These are phyloP conservation scores for Beaufortia kweichowensis DNA, from an alignment of 2,113 vertebrate species.

Conservation along the genomic window DNA sequence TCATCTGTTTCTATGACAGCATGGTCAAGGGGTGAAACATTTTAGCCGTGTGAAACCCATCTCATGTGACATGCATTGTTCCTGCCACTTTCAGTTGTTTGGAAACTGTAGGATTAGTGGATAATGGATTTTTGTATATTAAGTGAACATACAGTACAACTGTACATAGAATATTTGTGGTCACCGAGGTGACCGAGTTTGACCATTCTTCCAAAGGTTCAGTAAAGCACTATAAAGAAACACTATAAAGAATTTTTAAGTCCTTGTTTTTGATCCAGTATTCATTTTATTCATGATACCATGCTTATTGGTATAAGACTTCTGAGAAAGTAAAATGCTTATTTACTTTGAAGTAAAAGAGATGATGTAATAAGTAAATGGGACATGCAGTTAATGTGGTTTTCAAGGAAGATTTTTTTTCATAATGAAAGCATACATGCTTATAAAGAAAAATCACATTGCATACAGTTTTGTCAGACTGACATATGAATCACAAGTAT, in stretches of 20 bases:
- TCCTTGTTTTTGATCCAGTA: no score
- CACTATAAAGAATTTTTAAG: neutral
- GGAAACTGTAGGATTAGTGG: neutral
- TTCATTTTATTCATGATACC: no score
- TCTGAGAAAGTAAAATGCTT: neutral
- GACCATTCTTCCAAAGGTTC: neutral
- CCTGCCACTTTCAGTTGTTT: no score
- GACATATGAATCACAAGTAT: neutral
- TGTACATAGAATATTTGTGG: no score
- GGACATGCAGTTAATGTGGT: neutral
- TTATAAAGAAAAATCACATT: neutral
- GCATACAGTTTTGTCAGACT: neutral
- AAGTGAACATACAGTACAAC: no score
- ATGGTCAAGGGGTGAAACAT: neutral
- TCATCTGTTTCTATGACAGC: neutral
- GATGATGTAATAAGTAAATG: neutral
- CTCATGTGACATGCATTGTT: no score
- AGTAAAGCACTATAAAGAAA: no score
- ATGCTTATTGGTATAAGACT: no score
- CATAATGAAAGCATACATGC: no score
- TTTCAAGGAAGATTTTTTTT: neutral
- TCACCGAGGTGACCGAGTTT: neutral
- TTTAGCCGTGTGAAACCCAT: constrained; percentile 11
- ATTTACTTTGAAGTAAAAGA: neutral
- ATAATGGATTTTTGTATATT: no score